phyloP scores from a whole-genome alignment of 2,797 vertebrate genomes.

The Myotis findleyi region DNA sequence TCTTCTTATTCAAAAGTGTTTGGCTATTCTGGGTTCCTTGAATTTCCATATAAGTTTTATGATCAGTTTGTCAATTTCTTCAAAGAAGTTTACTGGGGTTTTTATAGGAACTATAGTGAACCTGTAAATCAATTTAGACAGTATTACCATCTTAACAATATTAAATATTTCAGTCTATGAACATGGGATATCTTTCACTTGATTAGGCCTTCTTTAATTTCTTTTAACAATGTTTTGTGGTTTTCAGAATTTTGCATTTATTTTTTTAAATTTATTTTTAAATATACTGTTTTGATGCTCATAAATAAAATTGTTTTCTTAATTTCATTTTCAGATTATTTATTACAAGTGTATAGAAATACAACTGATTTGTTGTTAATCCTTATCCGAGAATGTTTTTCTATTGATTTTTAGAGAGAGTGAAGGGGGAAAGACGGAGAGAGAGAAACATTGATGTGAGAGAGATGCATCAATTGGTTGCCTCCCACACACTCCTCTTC shows the following conservation, averaged over 20 bases:
- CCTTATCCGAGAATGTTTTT: too few relatives aligned
- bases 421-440: too few relatives aligned
- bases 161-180: conserved; percentile 42
- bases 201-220: conserved; percentile 27
- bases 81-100: conserved; percentile 2
- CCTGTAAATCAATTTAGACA: conserved; percentile 5
- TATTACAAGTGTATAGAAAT: neutral
- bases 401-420: too few relatives aligned
- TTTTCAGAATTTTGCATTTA: neutral
- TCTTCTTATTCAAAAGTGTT: neutral
- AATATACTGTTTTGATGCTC: neutral
- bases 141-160: neutral
- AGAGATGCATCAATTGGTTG: too few relatives aligned
- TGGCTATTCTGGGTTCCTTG: neutral
- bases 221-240: neutral
- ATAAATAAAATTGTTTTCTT: conserved; percentile 48
- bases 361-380: neutral
- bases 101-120: neutral
- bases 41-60: conserved; percentile 33
- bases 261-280: conserved; percentile 4
- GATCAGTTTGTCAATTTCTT: neutral
- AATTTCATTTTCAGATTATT: conserved; percentile 38
- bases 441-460: too few relatives aligned
- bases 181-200: neutral
- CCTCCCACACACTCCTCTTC: too few relatives aligned